phyloP scores from a whole-genome alignment of 2,888 invertebrate species.

The Steinernema hermaphroditum region DNA sequence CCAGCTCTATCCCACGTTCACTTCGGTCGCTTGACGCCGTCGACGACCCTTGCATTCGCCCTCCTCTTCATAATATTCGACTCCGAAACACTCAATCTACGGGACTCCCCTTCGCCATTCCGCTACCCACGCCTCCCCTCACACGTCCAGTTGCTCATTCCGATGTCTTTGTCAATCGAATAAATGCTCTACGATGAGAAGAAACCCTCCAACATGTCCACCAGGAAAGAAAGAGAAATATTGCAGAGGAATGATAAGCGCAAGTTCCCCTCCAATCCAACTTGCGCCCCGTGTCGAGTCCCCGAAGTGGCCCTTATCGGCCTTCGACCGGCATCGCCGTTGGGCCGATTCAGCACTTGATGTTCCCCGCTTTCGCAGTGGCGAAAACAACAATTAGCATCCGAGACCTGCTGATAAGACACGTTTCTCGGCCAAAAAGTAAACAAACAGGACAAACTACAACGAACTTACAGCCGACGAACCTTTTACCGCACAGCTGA shows the following conservation, averaged over 20 bases:
- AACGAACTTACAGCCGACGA: background rate
- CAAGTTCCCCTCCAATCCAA: background rate
- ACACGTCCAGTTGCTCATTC: constrained; percentile 19
- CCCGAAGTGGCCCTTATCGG: constrained; percentile 12
- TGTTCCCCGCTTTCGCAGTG: constrained; percentile 1
- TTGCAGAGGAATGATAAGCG: background rate
- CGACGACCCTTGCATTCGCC: background rate
- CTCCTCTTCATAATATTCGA: constrained; percentile 19
- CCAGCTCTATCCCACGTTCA: constrained; percentile 22
- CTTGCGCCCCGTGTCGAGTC: background rate
- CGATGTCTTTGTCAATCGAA: background rate
- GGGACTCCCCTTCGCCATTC: constrained; percentile 6
- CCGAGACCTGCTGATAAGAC: constrained; percentile 18
- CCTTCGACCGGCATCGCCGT: constrained; percentile 18
- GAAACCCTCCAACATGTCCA: background rate
- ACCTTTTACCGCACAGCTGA: no score
- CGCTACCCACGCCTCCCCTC: background rate
- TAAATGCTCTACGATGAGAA: background rate
- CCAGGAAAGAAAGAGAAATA: background rate
- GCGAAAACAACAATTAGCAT: constrained; percentile 26
- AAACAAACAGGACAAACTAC: constrained; percentile 13
- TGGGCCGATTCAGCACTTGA: background rate
- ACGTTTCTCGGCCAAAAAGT: background rate
- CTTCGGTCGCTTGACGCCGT: constrained; percentile 25
- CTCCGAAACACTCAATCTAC: constrained; percentile 29